phyloP scores from a whole-genome alignment of 2,797 vertebrate genomes.

The Bryconaethiops microstoma region DNA sequence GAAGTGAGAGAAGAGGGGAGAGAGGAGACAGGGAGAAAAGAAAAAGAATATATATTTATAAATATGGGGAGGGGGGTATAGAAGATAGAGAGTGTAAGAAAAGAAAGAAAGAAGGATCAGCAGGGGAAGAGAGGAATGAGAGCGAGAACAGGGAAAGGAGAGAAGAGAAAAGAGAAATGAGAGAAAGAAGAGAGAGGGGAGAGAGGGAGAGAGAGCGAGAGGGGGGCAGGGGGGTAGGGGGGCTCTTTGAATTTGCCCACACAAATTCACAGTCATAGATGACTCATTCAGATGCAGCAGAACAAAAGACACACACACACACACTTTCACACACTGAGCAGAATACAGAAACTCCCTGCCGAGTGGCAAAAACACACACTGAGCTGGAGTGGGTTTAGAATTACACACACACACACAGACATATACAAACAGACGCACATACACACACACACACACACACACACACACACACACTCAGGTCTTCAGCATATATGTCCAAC shows the following conservation, averaged over 20 bases:
- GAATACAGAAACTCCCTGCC: constrained; percentile 2
- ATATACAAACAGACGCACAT: neutral
- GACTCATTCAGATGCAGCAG: constrained; percentile 39
- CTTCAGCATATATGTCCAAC: too few relatives aligned
- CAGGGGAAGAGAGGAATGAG: neutral
- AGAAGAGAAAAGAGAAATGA: too few relatives aligned
- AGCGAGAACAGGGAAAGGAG: too few relatives aligned
- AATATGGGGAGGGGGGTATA: too few relatives aligned
- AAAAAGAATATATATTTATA: too few relatives aligned
- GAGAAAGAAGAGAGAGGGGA: too few relatives aligned
- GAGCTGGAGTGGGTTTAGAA: neutral
- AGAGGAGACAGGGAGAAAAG: neutral
- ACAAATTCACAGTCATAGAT: constrained; percentile 40
- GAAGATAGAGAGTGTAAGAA: too few relatives aligned
- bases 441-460: neutral
- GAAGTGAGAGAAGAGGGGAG: too few relatives aligned
- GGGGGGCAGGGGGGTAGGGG: neutral
- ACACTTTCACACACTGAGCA: neutral
- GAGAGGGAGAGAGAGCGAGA: neutral
- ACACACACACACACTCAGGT: too few relatives aligned
- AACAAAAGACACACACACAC: constrained; percentile 37
- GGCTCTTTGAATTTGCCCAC: constrained; percentile 36
- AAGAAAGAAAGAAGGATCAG: neutral
- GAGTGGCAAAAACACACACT: neutral
- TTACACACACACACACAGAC: too few relatives aligned